Evolutionary conservation across 2,797 vertebrate genomes (phyloP), one percentile per base, ranked within the genome.

Genomic region (Trematomus bernacchii): DNA sequence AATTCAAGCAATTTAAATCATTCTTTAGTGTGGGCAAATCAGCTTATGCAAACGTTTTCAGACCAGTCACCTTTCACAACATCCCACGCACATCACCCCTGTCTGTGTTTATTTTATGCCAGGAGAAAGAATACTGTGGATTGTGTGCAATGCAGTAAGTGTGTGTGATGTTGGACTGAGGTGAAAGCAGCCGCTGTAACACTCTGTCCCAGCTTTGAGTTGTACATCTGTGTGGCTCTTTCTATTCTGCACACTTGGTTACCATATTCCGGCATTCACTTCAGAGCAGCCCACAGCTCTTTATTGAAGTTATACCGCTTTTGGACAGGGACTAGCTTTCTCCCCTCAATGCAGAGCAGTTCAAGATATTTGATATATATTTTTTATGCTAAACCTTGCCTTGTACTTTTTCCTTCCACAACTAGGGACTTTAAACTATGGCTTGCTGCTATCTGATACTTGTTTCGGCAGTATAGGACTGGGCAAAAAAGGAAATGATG

Each of bases 101-200:
- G 75, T 66, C 77, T 79, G 71, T 62, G 50, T 76, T 4, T 30
- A 27, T 46, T 42, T 73, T 52, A 64, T 58, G 77, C 85, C 80
- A 83, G 48, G 16, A 66, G 69, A 81, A 78, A 71, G 69, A 85
- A 69, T 58, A 46, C 68, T 71, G 73, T 51, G 73, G 74, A 63
- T 44, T 77, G 71, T 85, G 68, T 77, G 83, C 10, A 0, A 77
- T 53, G 73, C 83, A 85, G 83, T 87, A 77, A 83, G 85, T 80
- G 79, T 78, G 86, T 87, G 90, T 83, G 86, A 87, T 85, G 85
- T 80, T 74, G 77, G 86, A 75, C 58, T 1, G 71, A 66, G 76
- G 66, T 76, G 66, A 79, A 65, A 73, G 70, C 53, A 42, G 66
- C 27, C 70, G 19, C 54, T 55, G 60, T 52, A 71, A 80, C 77